Evolutionary conservation across 2,888 invertebrate species (phyloP), one percentile per base, ranked within the genome.

Genomic region (Barypeithes pellucidus): DNA sequence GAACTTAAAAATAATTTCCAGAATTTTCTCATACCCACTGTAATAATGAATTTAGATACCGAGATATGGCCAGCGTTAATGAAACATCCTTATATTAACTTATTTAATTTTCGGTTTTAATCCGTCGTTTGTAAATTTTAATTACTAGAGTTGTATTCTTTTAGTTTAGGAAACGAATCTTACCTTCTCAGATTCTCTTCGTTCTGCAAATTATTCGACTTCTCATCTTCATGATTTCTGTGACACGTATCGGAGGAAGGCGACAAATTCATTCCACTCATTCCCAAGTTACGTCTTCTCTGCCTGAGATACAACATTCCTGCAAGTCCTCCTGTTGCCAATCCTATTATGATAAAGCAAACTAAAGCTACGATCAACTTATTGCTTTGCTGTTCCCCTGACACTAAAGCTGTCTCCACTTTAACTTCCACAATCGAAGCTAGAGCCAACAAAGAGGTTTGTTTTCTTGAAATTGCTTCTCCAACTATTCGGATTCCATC

Each of bases 201-300:
- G 85, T 95, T 96, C 86, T 96, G 96, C 72, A 95, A 86, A 85
- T 96, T 96, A 85, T 96, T 96, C 2, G 95, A 94, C 84, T 95
- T 95, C 82, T 95, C 95, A 82, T 95, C 95, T 82, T 94, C 94
- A 82, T 93, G 91, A 81, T 91, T 90, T 78, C 90, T 86, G 77
- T 89, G 91, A 85, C 90, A 90, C 72, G 88, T 89, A 82, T 89
- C 92, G 72, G 88, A 85, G 14, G 87, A 89, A 41, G 85, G 90
- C 52, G 88, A 90, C 81, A 87, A 85, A 83, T 86, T 88, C 68
- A 89, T 85, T 57, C 89, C 88, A 77, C 88, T 89, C 1, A 87
- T 84, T 36, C 88, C 88, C 73, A 88, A 82, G 70, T 87, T 86
- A 14, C 88, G 85, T 68, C 89, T 84, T 18, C 89, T 86, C 77